Base-by-base conservation (phyloP, 1,140 invertebrate species). In the Drosophila malerkotliana region DNA sequence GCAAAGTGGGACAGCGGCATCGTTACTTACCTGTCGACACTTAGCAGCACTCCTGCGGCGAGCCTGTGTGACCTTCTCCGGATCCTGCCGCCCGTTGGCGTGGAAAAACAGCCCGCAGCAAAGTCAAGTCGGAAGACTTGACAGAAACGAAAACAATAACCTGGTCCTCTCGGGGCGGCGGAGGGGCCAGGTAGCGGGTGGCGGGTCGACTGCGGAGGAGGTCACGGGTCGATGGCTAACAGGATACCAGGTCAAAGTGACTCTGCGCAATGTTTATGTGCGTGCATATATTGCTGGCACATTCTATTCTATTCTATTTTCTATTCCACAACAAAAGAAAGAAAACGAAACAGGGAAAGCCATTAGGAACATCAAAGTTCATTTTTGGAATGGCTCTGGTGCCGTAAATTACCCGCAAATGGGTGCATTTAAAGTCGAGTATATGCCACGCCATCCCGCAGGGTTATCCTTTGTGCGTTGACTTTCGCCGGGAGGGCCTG, bases 21-120 rank as follows among this genome's bases (percentile, higher is more conserved):
- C 53, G 66, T 77, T 57, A 57, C 32, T 53, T 37, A 53, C 64
- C 45, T 57, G 74, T 72, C 59, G 74, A 60, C 64, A 71, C 63
- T 71, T 56, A 14, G 14, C 44, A 34, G 30, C 48, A 30, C 45
- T 41, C 48, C 45, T 52, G 18, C 51, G 39, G 45, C 30, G 21
- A 12, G 34, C 28, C 47, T 41, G 51, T 41, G 51, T 12, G 28
- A 52, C 24, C 28, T 56, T 28, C 34, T 24, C 18, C 15, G 12
- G 9, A 28, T n/a, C 48, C 18, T 6, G 5, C 18, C 5, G 41
- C 41, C 41, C 41, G 41, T 44, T 44, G 41, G n/a, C 41, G n/a
- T 44, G 41, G 41, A 44, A 44, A 44, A 14, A 44, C 34, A 18
- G 41, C 41, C 41, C 41, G 41, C 41, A 44, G 41, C 41, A 6